Base-by-base conservation (phyloP, 2,113 vertebrate genomes). In the Tetrao urogallus region DNA sequence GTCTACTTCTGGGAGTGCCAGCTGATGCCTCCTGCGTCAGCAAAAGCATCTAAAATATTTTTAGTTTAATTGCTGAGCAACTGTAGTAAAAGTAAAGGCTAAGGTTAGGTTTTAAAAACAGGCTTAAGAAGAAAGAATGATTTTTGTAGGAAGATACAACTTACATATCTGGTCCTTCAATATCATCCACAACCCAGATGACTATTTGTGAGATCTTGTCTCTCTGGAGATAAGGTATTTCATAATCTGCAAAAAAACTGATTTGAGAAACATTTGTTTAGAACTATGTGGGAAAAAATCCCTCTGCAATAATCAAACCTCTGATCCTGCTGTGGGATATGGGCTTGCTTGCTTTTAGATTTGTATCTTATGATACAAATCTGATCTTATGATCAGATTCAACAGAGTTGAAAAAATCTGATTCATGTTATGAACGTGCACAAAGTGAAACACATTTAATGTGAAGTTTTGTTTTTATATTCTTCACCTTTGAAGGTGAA, bases 101-200 rank as follows among this genome's bases (percentile, higher is more conserved):
- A 81, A 43, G 21, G 43, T 48, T 32, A 88, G 67, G 65, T 48
- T 83, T 64, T 82, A 75, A 84, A 81, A 13, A 72, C 13, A 45
- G 20, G 13, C 57, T 34, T 36, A 65, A 92, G 76, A 87, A 43
- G 5, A 24, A 69, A 2, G 72, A 86, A 28, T 13, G 18, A 2
- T 5, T 65, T 47, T 80, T 83, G 72, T 40, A 27, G 4, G 3
- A 79, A 79, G 42, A 69, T 2, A 1, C n/a, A 66, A 97, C 97
- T 98, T 97, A 98, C 98, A 24, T 32, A 50, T 94, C 83, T 45
- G 96, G 94, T 89, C 96, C 94, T 72, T 88, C 75, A 10, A 98
- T 92, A 16, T 98, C 97, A 96, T 98, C 97, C 95, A 98, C 97
- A 47, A 98, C 96, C 98, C 98, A 98, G 93, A 98, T 97, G 40